These are phyloP conservation scores for Bothrops jararaca DNA, from an alignment of 2,113 vertebrate genomes.

Conservation along the genomic window DNA sequence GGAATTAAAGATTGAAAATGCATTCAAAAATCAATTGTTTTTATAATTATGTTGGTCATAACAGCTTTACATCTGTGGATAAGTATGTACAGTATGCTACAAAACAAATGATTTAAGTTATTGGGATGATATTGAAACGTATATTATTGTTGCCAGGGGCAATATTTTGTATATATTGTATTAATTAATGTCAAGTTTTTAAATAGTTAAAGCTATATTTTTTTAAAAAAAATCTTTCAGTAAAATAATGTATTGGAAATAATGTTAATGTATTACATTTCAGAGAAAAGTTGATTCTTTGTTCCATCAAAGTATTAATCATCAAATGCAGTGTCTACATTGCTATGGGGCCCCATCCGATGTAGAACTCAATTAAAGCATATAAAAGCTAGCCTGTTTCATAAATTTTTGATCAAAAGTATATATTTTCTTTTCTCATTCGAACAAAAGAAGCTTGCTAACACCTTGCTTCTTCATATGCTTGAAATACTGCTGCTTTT, in stretches of 20 bases:
- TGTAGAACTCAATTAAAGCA: constrained; percentile 26
- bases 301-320: constrained; percentile 57
- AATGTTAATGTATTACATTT: constrained; percentile 60
- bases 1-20: not conserved
- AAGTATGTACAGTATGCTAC: not conserved
- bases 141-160: constrained; percentile 27
- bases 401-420: constrained; percentile 2
- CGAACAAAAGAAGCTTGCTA: not conserved
- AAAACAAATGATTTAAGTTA: not conserved
- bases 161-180: constrained; percentile 25
- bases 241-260: constrained; percentile 24
- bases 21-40: not conserved
- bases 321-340: constrained; percentile 42
- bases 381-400: constrained; percentile 11
- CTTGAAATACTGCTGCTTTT: rapidly evolving
- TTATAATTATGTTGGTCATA: not conserved
- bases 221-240: constrained; percentile 31
- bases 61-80: not conserved
- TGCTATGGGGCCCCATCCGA: constrained; percentile 23
- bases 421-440: not conserved
- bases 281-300: constrained; percentile 51
- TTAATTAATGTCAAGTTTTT: constrained; percentile 54
- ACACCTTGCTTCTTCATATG: not conserved
- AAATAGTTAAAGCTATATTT: constrained; percentile 55
- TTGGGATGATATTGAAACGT: constrained; percentile 1